Evolutionary conservation across 2,113 vertebrate species (phyloP).

Genomic region (Apteryx mantelli): DNA sequence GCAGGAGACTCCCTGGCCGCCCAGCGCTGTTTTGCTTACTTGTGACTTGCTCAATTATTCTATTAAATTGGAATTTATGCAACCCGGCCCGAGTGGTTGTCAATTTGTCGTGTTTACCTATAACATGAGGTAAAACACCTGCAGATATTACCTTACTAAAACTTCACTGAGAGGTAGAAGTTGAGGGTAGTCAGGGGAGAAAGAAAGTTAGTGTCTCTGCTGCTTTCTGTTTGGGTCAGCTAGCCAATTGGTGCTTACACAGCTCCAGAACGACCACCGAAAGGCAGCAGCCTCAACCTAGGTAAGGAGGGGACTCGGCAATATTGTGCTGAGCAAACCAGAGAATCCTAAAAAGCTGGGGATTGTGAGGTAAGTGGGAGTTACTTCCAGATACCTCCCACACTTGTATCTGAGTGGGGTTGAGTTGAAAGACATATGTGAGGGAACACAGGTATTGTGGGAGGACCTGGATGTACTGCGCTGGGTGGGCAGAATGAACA

Average conservation of each 20-base stretch:
- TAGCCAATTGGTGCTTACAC: background rate
- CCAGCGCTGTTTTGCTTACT: too few relatives aligned
- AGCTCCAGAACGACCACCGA: background rate
- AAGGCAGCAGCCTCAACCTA: background rate
- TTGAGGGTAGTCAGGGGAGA: background rate
- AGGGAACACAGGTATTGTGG: background rate
- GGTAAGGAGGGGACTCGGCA: background rate
- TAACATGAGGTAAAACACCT: background rate
- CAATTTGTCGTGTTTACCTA: too few relatives aligned
- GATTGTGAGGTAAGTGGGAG: fast-evolving
- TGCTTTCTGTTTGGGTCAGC: background rate
- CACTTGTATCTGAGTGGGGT: background rate
- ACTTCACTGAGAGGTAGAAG: background rate
- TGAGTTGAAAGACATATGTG: background rate
- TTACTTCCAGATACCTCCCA: background rate
- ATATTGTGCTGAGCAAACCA: background rate
- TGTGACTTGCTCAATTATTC: too few relatives aligned
- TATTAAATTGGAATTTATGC: too few relatives aligned
- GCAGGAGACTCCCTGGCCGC: too few relatives aligned
- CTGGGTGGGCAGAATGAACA: background rate
- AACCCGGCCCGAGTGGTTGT: too few relatives aligned
- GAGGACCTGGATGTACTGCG: background rate
- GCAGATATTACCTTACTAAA: background rate
- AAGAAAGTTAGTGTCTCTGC: background rate
- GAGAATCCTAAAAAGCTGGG: background rate